phyloP scores from a whole-genome alignment of 2,888 invertebrate genomes.

The Gari tellinella region DNA sequence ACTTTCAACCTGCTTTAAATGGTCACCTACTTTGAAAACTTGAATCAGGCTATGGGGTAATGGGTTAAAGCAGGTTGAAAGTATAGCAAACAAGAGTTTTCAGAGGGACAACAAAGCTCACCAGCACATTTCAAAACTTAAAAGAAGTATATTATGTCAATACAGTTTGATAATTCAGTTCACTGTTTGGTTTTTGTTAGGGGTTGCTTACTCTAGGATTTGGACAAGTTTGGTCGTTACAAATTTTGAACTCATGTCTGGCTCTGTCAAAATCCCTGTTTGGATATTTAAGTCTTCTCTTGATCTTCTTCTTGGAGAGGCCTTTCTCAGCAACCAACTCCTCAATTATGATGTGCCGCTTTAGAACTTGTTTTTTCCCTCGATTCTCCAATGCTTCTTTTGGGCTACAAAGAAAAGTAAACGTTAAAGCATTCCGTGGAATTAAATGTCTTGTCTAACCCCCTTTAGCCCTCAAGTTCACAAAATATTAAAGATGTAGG shows the following conservation, averaged over 20 bases:
- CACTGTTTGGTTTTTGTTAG: not conserved
- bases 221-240: slow-evolving; percentile 67
- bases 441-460: no score
- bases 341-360: slow-evolving; percentile 71
- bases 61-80: not conserved
- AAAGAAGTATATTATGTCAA: not conserved
- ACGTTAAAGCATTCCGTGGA: no score
- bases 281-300: slow-evolving; percentile 91
- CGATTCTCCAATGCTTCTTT: slow-evolving; percentile 87
- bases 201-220: slow-evolving; percentile 73
- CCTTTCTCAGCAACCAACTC: slow-evolving; percentile 65
- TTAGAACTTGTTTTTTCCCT: slow-evolving; percentile 86
- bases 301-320: slow-evolving; percentile 92
- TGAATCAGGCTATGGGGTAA: not conserved
- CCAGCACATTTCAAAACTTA: not conserved
- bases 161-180: not conserved
- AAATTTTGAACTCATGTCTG: slow-evolving; percentile 74
- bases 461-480: no score
- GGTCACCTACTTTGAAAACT: no score
- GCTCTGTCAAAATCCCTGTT: slow-evolving; percentile 84
- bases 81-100: not conserved
- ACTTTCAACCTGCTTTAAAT: no score
- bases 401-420: slow-evolving; percentile 40
- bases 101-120: not conserved
- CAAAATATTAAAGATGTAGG: no score